These are phyloP conservation scores for Oncorhynchus mykiss DNA, from an alignment of 2,113 vertebrate species.

Conservation along the genomic window DNA sequence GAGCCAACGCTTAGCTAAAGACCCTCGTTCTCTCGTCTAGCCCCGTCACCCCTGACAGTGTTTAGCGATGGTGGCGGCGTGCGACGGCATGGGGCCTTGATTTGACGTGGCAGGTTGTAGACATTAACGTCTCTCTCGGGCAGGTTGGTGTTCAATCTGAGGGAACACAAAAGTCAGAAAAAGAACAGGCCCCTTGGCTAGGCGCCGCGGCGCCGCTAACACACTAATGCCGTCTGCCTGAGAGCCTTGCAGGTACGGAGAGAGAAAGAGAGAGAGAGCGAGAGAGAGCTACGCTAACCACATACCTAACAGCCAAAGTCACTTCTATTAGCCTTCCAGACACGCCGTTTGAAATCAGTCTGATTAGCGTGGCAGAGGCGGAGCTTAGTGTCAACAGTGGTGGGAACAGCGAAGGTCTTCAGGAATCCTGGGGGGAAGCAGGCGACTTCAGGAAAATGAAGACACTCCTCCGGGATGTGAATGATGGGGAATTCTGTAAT, in stretches of 20 bases:
- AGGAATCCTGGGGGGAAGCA: background rate
- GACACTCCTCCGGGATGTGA: too few relatives aligned
- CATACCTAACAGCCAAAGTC: background rate
- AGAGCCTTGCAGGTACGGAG: background rate
- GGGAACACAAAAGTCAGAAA: too few relatives aligned
- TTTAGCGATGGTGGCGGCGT: background rate
- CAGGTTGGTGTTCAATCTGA: too few relatives aligned
- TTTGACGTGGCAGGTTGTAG: background rate
- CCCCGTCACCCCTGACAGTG: background rate
- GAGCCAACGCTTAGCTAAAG: background rate
- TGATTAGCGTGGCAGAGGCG: background rate
- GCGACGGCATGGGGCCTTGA: background rate
- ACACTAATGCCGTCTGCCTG: background rate
- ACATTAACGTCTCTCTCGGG: background rate
- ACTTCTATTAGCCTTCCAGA: background rate
- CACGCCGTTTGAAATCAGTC: background rate
- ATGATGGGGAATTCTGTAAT: too few relatives aligned
- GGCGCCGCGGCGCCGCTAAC: background rate
- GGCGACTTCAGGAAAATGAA: too few relatives aligned
- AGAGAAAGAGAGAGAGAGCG: background rate
- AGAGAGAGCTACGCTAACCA: background rate
- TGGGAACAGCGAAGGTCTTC: background rate
- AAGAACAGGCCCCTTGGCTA: background rate
- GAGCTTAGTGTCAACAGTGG: background rate
- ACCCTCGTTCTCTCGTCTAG: background rate